These are phyloP conservation scores for Alectura lathami DNA, from an alignment of 2,113 vertebrate genomes.

Conservation along the genomic window DNA sequence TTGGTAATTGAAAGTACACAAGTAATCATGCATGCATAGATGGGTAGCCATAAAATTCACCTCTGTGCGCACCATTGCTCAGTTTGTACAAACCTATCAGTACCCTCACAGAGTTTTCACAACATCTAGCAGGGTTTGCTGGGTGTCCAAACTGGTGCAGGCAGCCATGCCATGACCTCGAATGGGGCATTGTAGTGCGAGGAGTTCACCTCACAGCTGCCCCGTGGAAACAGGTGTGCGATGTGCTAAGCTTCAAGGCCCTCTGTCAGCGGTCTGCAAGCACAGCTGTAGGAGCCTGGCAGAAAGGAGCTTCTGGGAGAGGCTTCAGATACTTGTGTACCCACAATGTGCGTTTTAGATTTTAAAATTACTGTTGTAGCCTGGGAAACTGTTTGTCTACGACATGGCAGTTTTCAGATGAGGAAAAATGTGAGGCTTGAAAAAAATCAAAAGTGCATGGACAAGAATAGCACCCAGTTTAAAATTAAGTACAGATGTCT, in stretches of 20 bases:
- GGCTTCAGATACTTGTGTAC: background rate
- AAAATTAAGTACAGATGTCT: conserved; percentile 23
- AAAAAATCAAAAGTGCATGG: background rate
- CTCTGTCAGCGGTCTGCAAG: background rate
- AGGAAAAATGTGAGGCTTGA: background rate
- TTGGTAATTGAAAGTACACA: background rate
- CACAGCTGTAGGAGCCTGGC: background rate
- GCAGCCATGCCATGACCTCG: background rate
- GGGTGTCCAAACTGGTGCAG: accelerated
- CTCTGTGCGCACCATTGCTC: background rate
- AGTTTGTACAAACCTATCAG: background rate
- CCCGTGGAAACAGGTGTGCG: background rate
- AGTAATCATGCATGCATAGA: background rate
- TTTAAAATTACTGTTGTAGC: background rate
- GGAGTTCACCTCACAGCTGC: background rate
- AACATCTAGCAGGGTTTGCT: background rate
- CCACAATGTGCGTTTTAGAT: background rate
- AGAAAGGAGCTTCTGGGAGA: background rate
- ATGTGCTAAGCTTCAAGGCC: background rate
- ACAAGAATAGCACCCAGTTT: background rate
- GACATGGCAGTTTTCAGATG: conserved; percentile 1
- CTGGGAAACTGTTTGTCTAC: background rate
- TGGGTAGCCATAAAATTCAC: background rate
- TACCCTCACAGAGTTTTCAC: background rate
- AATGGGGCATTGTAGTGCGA: background rate